Percentiles rank a stretch among this genome's conserved stretches.
Evolutionary conservation across 2,888 invertebrate species (phyloP).

Genomic region (Drosophila silvestris): DNA sequence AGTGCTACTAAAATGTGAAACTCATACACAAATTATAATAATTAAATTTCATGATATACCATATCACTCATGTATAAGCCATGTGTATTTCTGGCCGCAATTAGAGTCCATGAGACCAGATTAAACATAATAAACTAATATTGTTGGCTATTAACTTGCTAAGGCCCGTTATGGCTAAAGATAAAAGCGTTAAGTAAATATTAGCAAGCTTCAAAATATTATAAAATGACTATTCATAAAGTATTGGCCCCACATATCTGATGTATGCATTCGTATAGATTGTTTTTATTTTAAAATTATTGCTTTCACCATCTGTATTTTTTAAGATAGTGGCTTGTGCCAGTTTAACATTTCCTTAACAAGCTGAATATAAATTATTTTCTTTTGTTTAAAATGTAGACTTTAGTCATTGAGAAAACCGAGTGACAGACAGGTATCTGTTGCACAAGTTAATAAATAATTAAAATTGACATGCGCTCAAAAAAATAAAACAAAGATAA

Average conservation of each 20-base stretch:
- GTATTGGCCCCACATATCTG: neutral
- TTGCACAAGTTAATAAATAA: slow-evolving; percentile 50
- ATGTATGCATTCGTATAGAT: neutral
- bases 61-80: slow-evolving; percentile 5
- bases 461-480: slow-evolving; percentile 27
- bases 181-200: slow-evolving; percentile 6
- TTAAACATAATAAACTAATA: slow-evolving; percentile 1
- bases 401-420: slow-evolving; percentile 7
- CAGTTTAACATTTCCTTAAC: slow-evolving; percentile 6
- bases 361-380: slow-evolving; percentile 1
- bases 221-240: neutral
- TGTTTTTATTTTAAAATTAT: neutral
- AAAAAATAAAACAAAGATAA: slow-evolving; percentile 35
- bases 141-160: slow-evolving; percentile 10
- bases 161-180: slow-evolving; percentile 4
- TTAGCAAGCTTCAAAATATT: slow-evolving; percentile 8
- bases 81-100: slow-evolving; percentile 4
- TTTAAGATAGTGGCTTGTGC: neutral
- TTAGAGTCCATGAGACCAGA: slow-evolving; percentile 2
- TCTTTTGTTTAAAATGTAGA: slow-evolving; percentile 6
- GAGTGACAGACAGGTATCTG: slow-evolving; percentile 52
- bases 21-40: slow-evolving; percentile 11
- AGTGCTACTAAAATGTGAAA: slow-evolving; percentile 3
- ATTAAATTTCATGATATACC: neutral
- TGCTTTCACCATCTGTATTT: neutral